Percentiles rank a stretch among this genome's conserved stretches.
phyloP scores from a whole-genome alignment of 2,797 vertebrate species.

The Sebastes melanostomus region DNA sequence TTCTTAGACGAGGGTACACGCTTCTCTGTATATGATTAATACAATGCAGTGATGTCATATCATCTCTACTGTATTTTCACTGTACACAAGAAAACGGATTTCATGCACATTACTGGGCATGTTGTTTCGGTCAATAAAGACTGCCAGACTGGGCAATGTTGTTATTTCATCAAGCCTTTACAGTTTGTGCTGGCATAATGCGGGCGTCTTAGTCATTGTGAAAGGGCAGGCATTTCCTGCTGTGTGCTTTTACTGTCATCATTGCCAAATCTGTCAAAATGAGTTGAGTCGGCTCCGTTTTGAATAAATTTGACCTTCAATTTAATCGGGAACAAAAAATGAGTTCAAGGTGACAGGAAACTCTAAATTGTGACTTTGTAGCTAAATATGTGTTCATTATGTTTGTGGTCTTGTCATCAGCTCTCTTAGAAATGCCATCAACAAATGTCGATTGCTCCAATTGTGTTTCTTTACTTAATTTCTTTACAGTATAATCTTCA shows the following conservation, averaged over 20 bases:
- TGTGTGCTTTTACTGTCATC: background rate
- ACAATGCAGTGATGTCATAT: background rate
- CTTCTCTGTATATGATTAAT: background rate
- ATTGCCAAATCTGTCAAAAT: background rate
- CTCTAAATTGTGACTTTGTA: background rate
- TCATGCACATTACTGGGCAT: background rate
- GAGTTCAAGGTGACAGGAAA: background rate
- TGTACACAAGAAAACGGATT: background rate
- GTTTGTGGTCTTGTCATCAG: background rate
- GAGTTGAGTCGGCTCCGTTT: background rate
- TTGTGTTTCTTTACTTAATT: background rate
- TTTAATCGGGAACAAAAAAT: background rate
- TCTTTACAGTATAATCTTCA: accelerated
- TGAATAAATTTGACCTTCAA: background rate
- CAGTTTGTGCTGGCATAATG: background rate
- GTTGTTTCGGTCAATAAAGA: background rate
- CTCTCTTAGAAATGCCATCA: background rate
- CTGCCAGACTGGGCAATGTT: background rate
- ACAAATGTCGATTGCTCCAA: background rate
- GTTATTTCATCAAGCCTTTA: background rate
- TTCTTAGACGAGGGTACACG: background rate
- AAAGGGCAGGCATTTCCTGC: background rate
- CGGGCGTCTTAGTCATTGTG: background rate
- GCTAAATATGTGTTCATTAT: too few relatives aligned
- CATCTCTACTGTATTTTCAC: too few relatives aligned